These are phyloP conservation scores for Drusus annulatus DNA, from an alignment of 1,140 invertebrate species.

Conservation along the genomic window DNA sequence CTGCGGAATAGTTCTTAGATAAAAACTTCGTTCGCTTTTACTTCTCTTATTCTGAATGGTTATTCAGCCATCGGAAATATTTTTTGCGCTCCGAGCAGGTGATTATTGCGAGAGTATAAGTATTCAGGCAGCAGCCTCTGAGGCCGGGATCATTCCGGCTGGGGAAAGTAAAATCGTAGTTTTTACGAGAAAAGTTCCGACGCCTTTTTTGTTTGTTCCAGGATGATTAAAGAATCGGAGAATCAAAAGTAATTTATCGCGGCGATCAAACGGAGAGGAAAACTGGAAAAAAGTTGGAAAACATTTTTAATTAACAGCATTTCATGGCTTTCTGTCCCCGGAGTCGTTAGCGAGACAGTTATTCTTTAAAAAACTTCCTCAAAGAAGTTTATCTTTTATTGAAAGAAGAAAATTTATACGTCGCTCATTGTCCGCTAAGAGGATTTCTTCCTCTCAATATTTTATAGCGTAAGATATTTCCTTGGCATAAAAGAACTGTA, in stretches of 20 bases:
- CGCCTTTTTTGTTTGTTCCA: conserved; percentile 33
- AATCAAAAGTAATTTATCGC: conserved; percentile 52
- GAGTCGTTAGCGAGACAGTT: conserved; percentile 43
- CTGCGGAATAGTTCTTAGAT: too few relatives aligned
- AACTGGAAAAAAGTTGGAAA: conserved; percentile 42
- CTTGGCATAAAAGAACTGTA: too few relatives aligned
- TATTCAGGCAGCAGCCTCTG: not conserved
- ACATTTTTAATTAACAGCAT: conserved; percentile 54
- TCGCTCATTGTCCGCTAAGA: not conserved
- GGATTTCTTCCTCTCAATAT: too few relatives aligned
- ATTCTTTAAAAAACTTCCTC: conserved; percentile 25
- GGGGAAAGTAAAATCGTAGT: conserved; percentile 1
- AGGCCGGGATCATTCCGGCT: not conserved
- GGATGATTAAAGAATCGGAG: conserved; percentile 39
- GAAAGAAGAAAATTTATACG: conserved; percentile 6
- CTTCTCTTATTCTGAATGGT: too few relatives aligned
- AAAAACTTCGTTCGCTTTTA: too few relatives aligned
- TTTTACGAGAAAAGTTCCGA: conserved; percentile 46
- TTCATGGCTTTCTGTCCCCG: conserved; percentile 44
- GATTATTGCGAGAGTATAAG: conserved; percentile 19
- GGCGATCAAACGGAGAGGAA: conserved; percentile 36
- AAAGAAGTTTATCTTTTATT: conserved; percentile 39
- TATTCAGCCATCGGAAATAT: not conserved
- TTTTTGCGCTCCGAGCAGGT: not conserved
- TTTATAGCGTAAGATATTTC: too few relatives aligned